Conservation (phyloP, 2,888 invertebrate species). For the Morpho deidamia region DNA sequence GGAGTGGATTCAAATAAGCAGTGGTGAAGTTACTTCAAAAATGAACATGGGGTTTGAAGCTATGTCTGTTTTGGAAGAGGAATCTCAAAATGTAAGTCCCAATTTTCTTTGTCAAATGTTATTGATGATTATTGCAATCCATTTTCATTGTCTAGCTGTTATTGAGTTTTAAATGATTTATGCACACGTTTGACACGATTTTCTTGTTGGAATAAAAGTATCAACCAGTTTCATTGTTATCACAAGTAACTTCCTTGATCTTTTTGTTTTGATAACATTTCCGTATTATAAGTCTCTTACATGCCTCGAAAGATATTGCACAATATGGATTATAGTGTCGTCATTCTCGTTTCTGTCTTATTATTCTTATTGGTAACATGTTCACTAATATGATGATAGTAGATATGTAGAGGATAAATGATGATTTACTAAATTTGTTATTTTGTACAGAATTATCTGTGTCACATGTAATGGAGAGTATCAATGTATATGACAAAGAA, state of each 20-base stretch:
- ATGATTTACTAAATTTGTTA: too few relatives aligned
- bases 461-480: too few relatives aligned
- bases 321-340: constrained; percentile 47
- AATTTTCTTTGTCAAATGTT: constrained; percentile 30
- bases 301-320: constrained; percentile 36
- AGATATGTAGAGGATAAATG: too few relatives aligned
- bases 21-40: constrained; percentile 1
- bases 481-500: too few relatives aligned
- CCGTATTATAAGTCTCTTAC: constrained; percentile 31
- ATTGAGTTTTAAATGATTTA: too few relatives aligned
- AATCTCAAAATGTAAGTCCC: constrained; percentile 77
- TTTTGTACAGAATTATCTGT: too few relatives aligned
- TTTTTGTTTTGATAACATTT: constrained; percentile 35
- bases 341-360: constrained; percentile 29
- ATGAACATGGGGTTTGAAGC: constrained; percentile 80
- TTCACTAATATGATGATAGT: too few relatives aligned
- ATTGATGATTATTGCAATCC: too few relatives aligned
- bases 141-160: too few relatives aligned
- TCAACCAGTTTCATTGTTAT: not conserved
- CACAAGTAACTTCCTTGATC: constrained; percentile 27
- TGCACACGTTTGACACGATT: too few relatives aligned
- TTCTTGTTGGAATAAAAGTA: too few relatives aligned
- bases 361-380: not conserved
- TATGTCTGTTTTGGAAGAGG: constrained; percentile 81
- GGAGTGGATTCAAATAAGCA: constrained; percentile 8